phyloP scores from a whole-genome alignment of 64 coral and sea anemone genomes.

The Montipora sp. region DNA sequence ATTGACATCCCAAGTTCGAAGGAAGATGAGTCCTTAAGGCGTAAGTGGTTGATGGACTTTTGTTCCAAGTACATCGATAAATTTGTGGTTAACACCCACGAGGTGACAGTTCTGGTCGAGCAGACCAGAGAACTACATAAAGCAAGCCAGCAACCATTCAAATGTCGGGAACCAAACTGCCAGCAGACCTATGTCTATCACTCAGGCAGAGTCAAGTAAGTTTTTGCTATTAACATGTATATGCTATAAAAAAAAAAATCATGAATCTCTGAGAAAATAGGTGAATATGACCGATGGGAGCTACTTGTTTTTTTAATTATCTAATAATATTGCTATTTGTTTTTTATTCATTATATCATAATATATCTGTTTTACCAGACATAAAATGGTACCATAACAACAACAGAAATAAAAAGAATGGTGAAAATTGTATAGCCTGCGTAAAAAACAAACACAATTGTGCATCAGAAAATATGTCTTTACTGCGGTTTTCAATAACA shows the following conservation, averaged over 20 bases:
- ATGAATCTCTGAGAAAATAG: constrained; percentile 4
- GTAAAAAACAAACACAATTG: constrained; percentile 11
- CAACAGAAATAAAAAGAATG: not conserved
- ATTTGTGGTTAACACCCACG: too few relatives aligned
- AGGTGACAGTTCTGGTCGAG: constrained; percentile 33
- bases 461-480: too few relatives aligned
- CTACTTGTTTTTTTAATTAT: not conserved
- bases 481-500: too few relatives aligned
- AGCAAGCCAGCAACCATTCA: constrained; percentile 23
- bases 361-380: constrained; percentile 5
- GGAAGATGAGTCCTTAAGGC: too few relatives aligned
- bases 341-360: constrained; percentile 5
- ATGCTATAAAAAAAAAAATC: not conserved
- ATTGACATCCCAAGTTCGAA: too few relatives aligned
- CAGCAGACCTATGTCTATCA: constrained; percentile 17
- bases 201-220: constrained; percentile 48
- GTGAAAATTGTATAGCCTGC: constrained; percentile 1
- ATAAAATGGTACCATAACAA: constrained; percentile 11
- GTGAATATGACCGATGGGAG: constrained; percentile 5
- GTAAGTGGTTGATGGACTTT: too few relatives aligned
- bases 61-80: too few relatives aligned
- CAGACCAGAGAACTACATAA: constrained; percentile 41
- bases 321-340: constrained; percentile 9
- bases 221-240: constrained; percentile 11
- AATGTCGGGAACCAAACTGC: constrained; percentile 16